phyloP scores from a whole-genome alignment of 92 coral and sea anemone species.

The Plumapathes pennacea region DNA sequence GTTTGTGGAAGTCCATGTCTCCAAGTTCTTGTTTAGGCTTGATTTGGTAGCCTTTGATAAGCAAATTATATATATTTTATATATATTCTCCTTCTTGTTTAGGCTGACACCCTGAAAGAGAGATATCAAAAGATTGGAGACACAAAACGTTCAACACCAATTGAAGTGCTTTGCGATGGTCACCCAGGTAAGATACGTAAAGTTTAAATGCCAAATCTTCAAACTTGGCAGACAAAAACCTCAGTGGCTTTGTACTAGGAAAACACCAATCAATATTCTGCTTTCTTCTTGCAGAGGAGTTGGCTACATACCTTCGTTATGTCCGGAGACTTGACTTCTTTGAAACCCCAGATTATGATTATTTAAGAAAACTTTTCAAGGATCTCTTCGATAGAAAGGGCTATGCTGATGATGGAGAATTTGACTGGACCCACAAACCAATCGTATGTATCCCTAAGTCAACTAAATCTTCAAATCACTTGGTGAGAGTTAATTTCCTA shows the following conservation, averaged over 20 bases:
- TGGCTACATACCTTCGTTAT: conserved; percentile 94
- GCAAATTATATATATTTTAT: too few species aligned
- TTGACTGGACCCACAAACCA: conserved; percentile 99
- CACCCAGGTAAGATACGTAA: conserved; percentile 76
- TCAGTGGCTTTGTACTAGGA: too few species aligned
- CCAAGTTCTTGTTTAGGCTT: too few species aligned
- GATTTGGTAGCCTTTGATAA: too few species aligned
- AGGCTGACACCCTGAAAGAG: conserved; percentile 98
- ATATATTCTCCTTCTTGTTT: too few species aligned
- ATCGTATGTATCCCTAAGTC: conserved; percentile 84
- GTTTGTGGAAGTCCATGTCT: too few species aligned
- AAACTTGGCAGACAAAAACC: not conserved
- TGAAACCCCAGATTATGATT: conserved; percentile 98
- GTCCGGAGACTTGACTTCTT: conserved; percentile 99
- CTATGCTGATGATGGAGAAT: conserved; percentile 91
- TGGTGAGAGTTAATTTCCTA: too few species aligned
- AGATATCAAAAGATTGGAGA: conserved; percentile 99
- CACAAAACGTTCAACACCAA: conserved; percentile 96
- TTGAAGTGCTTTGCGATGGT: conserved; percentile 99
- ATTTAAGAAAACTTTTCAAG: conserved; percentile 87
- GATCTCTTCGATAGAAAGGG: conserved; percentile 92
- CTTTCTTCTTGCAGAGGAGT: conserved; percentile 71
- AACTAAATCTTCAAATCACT: too few species aligned
- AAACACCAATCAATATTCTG: not conserved
- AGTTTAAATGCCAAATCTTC: not conserved